Conservation (phyloP, 1,140 invertebrate genomes). For the Drosophila serrata region DNA sequence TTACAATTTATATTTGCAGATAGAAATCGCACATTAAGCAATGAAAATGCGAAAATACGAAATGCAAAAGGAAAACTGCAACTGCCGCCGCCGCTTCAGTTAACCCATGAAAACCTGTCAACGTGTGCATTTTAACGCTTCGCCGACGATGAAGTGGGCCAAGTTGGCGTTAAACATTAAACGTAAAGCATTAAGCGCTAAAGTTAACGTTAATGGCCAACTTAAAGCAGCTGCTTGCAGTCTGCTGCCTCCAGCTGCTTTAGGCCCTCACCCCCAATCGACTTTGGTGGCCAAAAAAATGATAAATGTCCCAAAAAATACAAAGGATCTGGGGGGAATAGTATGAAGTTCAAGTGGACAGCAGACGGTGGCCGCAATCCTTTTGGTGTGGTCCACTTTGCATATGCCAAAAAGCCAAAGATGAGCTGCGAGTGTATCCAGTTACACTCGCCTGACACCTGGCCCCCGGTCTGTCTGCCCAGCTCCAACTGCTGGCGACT, state of each 20-base stretch:
- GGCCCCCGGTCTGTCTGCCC: constrained; percentile 17
- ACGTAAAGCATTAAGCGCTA: constrained; percentile 6
- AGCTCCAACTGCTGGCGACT: constrained; percentile 40
- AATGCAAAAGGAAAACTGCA: constrained; percentile 41
- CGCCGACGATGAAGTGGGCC: constrained; percentile 51
- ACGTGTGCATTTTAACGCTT: constrained; percentile 80
- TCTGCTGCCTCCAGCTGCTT: constrained; percentile 55
- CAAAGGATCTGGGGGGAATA: background rate
- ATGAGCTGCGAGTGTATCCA: constrained; percentile 36
- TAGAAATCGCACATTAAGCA: constrained; percentile 79
- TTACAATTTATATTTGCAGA: constrained; percentile 82
- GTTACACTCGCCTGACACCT: constrained; percentile 76
- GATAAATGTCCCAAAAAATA: constrained; percentile 15
- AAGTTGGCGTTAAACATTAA: constrained; percentile 29
- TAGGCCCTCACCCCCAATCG: constrained; percentile 38
- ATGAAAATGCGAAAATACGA: constrained; percentile 39
- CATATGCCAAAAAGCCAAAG: constrained; percentile 35
- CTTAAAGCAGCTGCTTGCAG: constrained; percentile 25
- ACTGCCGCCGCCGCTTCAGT: constrained; percentile 46
- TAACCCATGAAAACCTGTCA: constrained; percentile 65
- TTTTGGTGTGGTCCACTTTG: constrained; percentile 72
- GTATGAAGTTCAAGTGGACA: constrained; percentile 25
- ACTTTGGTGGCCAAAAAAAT: constrained; percentile 67
- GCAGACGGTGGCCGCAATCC: constrained; percentile 50
- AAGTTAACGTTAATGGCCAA: constrained; percentile 37